Evolutionary conservation across 2,113 vertebrate genomes (phyloP).

Genomic region (Rhinopomastus cyanomelas): DNA sequence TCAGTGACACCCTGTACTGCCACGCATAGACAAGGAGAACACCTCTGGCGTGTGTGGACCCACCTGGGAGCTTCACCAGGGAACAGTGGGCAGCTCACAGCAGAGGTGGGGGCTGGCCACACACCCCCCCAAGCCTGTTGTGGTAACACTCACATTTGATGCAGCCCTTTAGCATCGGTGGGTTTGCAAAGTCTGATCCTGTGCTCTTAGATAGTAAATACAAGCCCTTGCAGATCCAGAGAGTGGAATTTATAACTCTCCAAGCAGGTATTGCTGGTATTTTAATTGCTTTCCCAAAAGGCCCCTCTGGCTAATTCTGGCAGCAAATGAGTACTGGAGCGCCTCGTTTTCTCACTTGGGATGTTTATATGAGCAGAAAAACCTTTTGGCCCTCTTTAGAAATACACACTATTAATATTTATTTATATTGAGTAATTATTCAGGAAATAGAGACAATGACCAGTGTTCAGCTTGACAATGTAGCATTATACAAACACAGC

Average conservation of each 20-base stretch:
- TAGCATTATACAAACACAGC: background rate
- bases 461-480: background rate
- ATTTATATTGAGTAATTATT: background rate
- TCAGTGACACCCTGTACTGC: rapidly evolving
- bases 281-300: constrained; percentile 16
- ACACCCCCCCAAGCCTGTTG: rapidly evolving
- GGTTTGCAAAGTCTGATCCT: background rate
- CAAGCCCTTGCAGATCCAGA: background rate
- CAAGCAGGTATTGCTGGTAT: constrained; percentile 15
- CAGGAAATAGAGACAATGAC: background rate
- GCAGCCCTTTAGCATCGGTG: background rate
- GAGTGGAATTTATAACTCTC: background rate
- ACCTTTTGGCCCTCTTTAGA: background rate
- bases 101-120: background rate
- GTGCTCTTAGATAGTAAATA: background rate
- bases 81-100: rapidly evolving
- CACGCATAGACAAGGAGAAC: rapidly evolving
- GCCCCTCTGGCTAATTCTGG: background rate
- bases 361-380: background rate
- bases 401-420: background rate
- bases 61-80: rapidly evolving
- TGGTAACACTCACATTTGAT: rapidly evolving
- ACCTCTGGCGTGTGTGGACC: rapidly evolving
- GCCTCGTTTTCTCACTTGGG: rapidly evolving
- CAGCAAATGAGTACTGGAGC: background rate